Base-by-base conservation (phyloP, 2,113 vertebrate genomes). In the Dicaeum eximium region DNA sequence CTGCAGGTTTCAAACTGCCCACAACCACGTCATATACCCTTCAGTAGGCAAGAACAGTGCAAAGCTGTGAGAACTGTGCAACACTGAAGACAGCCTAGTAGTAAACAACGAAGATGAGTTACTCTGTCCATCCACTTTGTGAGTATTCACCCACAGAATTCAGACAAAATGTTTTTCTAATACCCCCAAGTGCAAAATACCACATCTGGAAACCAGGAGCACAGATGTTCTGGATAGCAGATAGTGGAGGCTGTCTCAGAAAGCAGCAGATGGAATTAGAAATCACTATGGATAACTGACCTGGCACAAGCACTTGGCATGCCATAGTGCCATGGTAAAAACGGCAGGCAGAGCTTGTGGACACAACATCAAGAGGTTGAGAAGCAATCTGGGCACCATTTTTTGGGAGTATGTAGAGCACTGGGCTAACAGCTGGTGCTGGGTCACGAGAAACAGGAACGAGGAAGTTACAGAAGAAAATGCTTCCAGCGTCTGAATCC, bases 1-100 rank as follows among this genome's bases (percentile, higher is more conserved):
- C 90, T 95, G 93, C 87, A 88, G 51, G 71, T 95, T 94, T 95
- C 95, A 62, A 72, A 81, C 50, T 22, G 35, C 84, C 50, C 77
- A 35, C 50, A 80, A n/a, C 13, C 45, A 51, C 25, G 0, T 70
- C 57, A 11, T 12, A 18, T 30, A 56, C 35, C 9, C 54, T 72
- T 72, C n/a, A 31, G 22, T 9, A 30, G 22, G 44, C 51, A 88
- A 62, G 66, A 90, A 31, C 58, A 90, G 22, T 0, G 1, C 61
- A 77, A 48, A 91, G 33, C 33, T 18, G 10, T 10, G 25, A 80
- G 8, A 12, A 22, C 24, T 61, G 9, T 0, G 1, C 42, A 65
- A 42, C 23, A 24, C n/a, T 44, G n/a, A 45, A 53, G 17, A 22
- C 44, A 61, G 7, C 17, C 21, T 6, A 25, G 15, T 22, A 66